Percentiles rank a stretch among this genome's conserved stretches.
phyloP scores from a whole-genome alignment of 2,113 vertebrate species.

The Platichthys stellatus region DNA sequence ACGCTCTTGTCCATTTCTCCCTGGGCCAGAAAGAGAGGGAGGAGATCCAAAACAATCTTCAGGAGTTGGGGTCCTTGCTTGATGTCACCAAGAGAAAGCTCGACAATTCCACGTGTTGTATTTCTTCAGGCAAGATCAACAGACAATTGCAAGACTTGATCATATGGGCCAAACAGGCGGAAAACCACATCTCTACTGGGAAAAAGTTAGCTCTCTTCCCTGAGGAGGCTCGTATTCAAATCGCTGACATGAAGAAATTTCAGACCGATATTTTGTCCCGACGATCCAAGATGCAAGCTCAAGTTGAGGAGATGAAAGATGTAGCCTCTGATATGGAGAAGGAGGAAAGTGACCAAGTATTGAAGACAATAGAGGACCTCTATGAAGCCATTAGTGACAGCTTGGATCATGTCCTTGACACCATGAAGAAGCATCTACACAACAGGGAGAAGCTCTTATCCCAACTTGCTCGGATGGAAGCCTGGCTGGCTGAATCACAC shows the following conservation, averaged over 20 bases:
- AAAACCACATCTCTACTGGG: conserved; percentile 64
- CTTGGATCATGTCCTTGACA: conserved; percentile 78
- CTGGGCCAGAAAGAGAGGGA: conserved; percentile 86
- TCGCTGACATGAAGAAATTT: conserved; percentile 80
- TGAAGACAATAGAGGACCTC: conserved; percentile 80
- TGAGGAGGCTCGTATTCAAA: conserved; percentile 83
- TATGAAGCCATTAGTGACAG: conserved; percentile 82
- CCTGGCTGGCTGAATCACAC: conserved; percentile 71
- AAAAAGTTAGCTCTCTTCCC: conserved; percentile 85
- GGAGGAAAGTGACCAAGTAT: conserved; percentile 68
- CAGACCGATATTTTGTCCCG: conserved; percentile 79
- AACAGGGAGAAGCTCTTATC: conserved; percentile 82
- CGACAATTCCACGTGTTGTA: conserved; percentile 17
- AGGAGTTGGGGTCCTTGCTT: conserved; percentile 79
- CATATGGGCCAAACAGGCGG: conserved; percentile 83
- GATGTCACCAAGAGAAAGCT: conserved; percentile 69
- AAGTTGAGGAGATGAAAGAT: conserved; percentile 76
- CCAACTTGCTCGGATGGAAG: conserved; percentile 79
- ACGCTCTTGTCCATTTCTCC: conserved; percentile 84
- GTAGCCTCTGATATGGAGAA: conserved; percentile 58
- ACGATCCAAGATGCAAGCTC: conserved; percentile 70
- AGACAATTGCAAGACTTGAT: conserved; percentile 81
- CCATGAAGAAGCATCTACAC: conserved; percentile 82
- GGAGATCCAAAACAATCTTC: conserved; percentile 77
- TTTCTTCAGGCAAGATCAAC: conserved; percentile 67